Evolutionary conservation across 2,797 vertebrate species (phyloP).

Genomic region (Hipposideros larvatus): DNA sequence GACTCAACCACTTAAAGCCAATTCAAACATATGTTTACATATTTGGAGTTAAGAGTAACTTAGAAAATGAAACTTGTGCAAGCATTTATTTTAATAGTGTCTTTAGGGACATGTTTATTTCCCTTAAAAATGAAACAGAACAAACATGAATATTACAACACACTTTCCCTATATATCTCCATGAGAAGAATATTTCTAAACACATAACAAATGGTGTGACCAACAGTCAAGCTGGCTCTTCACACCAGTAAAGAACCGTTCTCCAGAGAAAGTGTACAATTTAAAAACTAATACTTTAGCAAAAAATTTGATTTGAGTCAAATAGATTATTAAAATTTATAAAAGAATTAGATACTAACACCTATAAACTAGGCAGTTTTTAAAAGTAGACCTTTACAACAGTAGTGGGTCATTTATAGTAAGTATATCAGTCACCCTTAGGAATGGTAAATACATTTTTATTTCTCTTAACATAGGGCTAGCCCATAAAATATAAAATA

Average conservation of each 20-base stretch:
- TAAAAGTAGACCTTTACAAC: slow-evolving; percentile 36
- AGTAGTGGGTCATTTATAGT: neutral
- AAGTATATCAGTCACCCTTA: neutral
- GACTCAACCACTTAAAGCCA: neutral
- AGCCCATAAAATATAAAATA: neutral
- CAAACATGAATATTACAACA: neutral
- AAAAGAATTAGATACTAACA: slow-evolving; percentile 66
- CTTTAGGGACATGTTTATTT: slow-evolving; percentile 47
- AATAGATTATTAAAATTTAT: slow-evolving; percentile 59
- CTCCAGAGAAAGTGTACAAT: neutral
- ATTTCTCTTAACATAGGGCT: neutral
- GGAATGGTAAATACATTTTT: slow-evolving; percentile 4
- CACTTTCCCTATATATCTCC: neutral
- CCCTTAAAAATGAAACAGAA: slow-evolving; percentile 22
- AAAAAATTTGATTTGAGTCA: slow-evolving; percentile 55
- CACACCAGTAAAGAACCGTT: neutral
- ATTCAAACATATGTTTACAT: neutral
- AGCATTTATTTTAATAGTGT: neutral
- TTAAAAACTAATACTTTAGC: neutral
- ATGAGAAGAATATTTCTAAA: neutral
- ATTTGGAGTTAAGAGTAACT: neutral
- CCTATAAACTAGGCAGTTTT: slow-evolving; percentile 38
- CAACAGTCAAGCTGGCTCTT: neutral
- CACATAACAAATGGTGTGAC: neutral
- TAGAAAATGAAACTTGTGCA: slow-evolving; percentile 26